Conservation (phyloP, 2,888 invertebrate species). For the Yponomeuta cagnagella region DNA sequence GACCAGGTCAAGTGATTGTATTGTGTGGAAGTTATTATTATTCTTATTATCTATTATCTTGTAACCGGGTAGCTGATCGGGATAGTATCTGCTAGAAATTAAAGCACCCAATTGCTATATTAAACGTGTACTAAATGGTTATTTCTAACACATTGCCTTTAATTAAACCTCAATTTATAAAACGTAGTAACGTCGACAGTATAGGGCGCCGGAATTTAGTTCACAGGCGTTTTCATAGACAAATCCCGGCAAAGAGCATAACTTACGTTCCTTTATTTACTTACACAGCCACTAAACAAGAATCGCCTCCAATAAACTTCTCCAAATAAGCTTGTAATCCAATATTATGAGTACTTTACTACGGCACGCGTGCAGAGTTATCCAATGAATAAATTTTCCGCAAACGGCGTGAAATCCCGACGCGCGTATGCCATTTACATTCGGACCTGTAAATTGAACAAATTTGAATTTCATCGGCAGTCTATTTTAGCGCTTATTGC, state of each 20-base stretch:
- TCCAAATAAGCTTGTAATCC: constrained; percentile 10
- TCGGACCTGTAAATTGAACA: constrained; percentile 16
- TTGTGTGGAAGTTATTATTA: too few relatives aligned
- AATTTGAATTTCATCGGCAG: constrained; percentile 16
- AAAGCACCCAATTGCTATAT: too few relatives aligned
- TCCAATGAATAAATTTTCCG: constrained; percentile 13
- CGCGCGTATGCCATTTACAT: constrained; percentile 12
- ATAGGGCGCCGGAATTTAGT: too few relatives aligned
- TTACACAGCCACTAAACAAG: not conserved
- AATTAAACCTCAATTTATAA: too few relatives aligned
- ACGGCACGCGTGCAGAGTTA: constrained; percentile 10
- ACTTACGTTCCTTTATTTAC: not conserved
- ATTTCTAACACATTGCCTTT: too few relatives aligned
- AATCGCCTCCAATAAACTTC: not conserved
- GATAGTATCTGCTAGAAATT: too few relatives aligned
- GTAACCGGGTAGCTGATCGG: too few relatives aligned
- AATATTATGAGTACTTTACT: constrained; percentile 13
- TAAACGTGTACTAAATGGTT: too few relatives aligned
- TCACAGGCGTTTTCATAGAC: not conserved
- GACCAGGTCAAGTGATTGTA: too few relatives aligned
- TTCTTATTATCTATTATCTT: too few relatives aligned
- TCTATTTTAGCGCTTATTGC: constrained; percentile 12
- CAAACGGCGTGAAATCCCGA: constrained; percentile 12
- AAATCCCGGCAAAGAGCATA: not conserved
- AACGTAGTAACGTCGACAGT: too few relatives aligned